Evolutionary conservation across 2,113 vertebrate species (phyloP), one percentile per base, ranked within the genome.

Genomic region (Crotalus helleri): DNA sequence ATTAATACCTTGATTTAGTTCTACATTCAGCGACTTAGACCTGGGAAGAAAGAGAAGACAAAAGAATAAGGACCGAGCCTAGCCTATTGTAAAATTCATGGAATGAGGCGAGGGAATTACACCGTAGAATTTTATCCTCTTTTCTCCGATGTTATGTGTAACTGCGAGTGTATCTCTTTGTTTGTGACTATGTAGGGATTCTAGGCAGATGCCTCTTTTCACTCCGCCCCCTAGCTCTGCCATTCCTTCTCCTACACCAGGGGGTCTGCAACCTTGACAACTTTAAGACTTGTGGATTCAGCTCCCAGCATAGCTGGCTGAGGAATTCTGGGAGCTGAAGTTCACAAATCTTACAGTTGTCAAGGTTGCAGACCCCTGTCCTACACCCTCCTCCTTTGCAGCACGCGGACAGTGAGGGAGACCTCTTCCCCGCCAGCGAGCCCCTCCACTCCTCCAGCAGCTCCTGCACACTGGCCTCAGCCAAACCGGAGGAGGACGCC

Each of bases 401-500:
- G 97, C 97, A 97, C 57, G 95, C 97, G 0, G 98, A 97, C 94
- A 98, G 98, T 21, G 98, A 98, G 2, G 98, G 97, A 0, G 98
- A 98, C 85, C 96, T 98, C n/a, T 97, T 94, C 58, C 91, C 97
- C 0, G 91, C 93, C 90, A 89, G 94, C 49, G 98, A 97, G 85
- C 26, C 95, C 24, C 88, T 97, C 93, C n/a, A 5, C 4, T 97
- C 95, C 29, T 93, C 94, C 1, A 95, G 96, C 57, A 96, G 96
- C 95, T 94, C 96, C 93, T 96, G 97, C 69, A 97, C 97, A 0
- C 93, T 97, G 11, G 97, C 97, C 3, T 98, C 98, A 1, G 97
- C 97, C 1, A 93, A 97, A 69, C 95, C 97, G 2, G 98, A 98
- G 93, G 97, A 98, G 93, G 97, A 97, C 59, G 94, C 96, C 0